Conservation (phyloP, 2,113 vertebrate species). For the Siniperca knerii region DNA sequence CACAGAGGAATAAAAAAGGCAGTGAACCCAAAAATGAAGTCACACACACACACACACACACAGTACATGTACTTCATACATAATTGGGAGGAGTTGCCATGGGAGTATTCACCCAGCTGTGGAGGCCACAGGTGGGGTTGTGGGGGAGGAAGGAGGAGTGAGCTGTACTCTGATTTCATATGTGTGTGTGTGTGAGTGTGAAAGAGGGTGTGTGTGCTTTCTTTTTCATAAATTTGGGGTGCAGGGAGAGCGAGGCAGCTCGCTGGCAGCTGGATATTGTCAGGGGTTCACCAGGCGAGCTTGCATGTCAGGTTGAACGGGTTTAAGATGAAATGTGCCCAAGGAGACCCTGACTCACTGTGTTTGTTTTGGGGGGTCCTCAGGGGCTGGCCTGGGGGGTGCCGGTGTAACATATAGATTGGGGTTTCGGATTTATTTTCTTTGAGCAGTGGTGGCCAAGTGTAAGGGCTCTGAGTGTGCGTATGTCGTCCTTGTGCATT, state of each 20-base stretch:
- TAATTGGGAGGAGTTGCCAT: conserved; percentile 45
- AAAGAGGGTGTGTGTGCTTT: neutral
- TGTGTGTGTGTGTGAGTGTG: neutral
- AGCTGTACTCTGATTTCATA: conserved; percentile 23
- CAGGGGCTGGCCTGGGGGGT: neutral
- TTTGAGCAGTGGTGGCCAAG: conserved; percentile 2
- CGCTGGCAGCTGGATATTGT: conserved; percentile 70
- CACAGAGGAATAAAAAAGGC: conserved; percentile 21
- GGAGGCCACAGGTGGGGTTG: conserved; percentile 60
- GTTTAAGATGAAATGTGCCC: conserved; percentile 66
- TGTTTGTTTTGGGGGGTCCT: conserved; percentile 55
- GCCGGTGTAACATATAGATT: conserved; percentile 9
- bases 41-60: neutral
- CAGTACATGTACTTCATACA: neutral
- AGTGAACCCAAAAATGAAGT: conserved; percentile 10
- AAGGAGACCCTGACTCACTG: conserved; percentile 45
- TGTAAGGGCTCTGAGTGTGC: neutral
- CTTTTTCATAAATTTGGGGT: conserved; percentile 41
- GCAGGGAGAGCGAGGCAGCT: conserved; percentile 19
- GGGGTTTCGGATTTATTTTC: conserved; percentile 45
- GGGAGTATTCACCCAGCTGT: conserved; percentile 59
- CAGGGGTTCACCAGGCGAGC: conserved; percentile 45
- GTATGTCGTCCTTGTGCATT: neutral
- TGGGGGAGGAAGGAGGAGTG: conserved; percentile 5
- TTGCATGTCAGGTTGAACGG: conserved; percentile 45